A percentile compares a stretch with the other conserved stretches of the same genome.
Conservation (phyloP, 2,888 invertebrate species). For the Acanthosepion lycidas region DNA sequence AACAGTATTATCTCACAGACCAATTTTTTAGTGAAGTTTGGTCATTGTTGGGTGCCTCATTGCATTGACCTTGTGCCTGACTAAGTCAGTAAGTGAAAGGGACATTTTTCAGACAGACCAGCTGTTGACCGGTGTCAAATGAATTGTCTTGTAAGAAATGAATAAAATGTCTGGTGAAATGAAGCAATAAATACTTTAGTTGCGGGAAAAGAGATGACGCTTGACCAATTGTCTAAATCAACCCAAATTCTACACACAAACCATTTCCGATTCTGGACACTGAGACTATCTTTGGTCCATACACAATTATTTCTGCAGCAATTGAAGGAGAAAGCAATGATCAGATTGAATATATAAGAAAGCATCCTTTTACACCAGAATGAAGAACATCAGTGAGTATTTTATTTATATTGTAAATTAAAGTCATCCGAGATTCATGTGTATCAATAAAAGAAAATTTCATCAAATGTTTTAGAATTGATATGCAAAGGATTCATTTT, state of each 20-base stretch:
- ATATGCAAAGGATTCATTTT: no score
- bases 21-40: no score
- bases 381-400: no score
- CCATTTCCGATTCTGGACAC: neutral
- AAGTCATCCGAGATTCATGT: no score
- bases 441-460: no score
- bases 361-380: neutral
- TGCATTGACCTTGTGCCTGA: neutral
- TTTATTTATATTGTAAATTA: no score
- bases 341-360: neutral
- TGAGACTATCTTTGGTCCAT: neutral
- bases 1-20: no score
- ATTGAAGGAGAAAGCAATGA: neutral
- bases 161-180: neutral
- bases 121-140: neutral
- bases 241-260: neutral
- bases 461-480: no score
- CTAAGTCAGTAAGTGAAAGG: neutral
- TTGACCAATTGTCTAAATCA: neutral
- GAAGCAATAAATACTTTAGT: neutral
- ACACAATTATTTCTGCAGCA: neutral
- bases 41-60: no score
- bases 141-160: neutral
- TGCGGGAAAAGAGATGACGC: neutral
- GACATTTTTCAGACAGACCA: neutral